These are phyloP conservation scores for Drosophila ironensis DNA, from an alignment of 1,140 invertebrate genomes.

Conservation along the genomic window DNA sequence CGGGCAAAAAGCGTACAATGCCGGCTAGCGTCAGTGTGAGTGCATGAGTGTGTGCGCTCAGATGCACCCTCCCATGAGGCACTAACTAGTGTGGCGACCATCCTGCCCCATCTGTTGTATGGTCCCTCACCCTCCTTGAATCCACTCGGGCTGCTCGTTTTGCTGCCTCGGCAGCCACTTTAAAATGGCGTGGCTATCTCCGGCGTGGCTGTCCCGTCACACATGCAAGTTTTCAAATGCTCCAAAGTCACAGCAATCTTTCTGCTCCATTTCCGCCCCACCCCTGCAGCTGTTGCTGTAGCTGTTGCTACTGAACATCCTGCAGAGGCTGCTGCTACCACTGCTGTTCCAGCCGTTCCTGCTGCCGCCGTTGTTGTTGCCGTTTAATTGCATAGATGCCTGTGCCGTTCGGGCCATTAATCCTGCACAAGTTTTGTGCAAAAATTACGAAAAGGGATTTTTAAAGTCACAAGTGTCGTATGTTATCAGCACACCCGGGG, in stretches of 20 bases:
- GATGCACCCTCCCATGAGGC: conserved; percentile 20
- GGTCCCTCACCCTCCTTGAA: neutral
- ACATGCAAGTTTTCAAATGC: conserved; percentile 73
- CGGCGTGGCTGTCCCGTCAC: conserved; percentile 55
- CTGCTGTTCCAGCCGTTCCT: neutral
- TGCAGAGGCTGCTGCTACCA: too few relatives aligned
- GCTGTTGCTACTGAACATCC: conserved; percentile 6
- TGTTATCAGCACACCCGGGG: conserved; percentile 62
- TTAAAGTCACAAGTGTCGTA: conserved; percentile 79
- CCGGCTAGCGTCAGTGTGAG: neutral
- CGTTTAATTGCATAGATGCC: conserved; percentile 77
- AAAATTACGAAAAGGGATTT: conserved; percentile 72
- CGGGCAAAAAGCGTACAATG: conserved; percentile 50
- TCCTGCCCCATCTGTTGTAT: neutral
- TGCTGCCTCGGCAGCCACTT: conserved; percentile 49
- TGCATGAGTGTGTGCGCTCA: neutral
- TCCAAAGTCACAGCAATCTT: conserved; percentile 75
- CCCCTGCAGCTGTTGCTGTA: conserved; percentile 33
- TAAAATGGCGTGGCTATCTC: conserved; percentile 70
- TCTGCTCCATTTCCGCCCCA: conserved; percentile 75
- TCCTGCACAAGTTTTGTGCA: conserved; percentile 76
- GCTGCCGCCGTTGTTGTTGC: conserved; percentile 48
- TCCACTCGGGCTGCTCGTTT: conserved; percentile 23
- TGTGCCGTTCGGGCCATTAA: conserved; percentile 71
- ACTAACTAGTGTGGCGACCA: conserved; percentile 33